Conservation (phyloP, 2,113 vertebrate genomes). For the Hiodon tergisus region DNA sequence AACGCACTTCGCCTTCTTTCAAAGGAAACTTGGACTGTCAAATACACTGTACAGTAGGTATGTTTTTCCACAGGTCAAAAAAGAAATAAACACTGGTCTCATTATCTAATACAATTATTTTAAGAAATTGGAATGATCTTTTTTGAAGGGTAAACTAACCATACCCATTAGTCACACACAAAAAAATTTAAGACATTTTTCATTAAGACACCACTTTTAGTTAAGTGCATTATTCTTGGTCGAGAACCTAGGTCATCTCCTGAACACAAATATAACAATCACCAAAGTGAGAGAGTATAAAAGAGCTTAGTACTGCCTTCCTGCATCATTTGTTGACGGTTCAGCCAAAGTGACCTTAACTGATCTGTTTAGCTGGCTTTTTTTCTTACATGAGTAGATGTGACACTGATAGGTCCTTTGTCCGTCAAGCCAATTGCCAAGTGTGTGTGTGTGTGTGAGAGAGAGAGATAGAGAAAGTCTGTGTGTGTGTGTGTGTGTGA, state of each 20-base stretch:
- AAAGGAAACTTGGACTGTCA: slow-evolving; percentile 16
- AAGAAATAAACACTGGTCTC: slow-evolving; percentile 10
- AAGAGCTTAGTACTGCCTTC: not conserved
- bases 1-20: not conserved
- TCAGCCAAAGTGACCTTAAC: not conserved
- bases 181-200: not conserved
- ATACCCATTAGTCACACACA: not conserved
- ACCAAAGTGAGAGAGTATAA: not conserved
- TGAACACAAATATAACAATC: not conserved
- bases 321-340: not conserved
- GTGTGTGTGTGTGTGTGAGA: not conserved
- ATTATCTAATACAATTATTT: slow-evolving; percentile 10
- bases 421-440: not conserved
- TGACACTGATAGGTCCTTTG: slow-evolving; percentile 12
- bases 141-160: not conserved
- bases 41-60: slow-evolving; percentile 23
- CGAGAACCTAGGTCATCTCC: not conserved
- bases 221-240: not conserved
- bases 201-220: not conserved
- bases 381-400: not conserved
- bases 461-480: no score
- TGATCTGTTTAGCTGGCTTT: slow-evolving; percentile 1
- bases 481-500: no score
- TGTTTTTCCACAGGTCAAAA: slow-evolving; percentile 25
- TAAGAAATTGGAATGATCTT: slow-evolving; percentile 20